Conservation (phyloP, 2,113 vertebrate genomes). For the Semicossyphus pulcher region DNA sequence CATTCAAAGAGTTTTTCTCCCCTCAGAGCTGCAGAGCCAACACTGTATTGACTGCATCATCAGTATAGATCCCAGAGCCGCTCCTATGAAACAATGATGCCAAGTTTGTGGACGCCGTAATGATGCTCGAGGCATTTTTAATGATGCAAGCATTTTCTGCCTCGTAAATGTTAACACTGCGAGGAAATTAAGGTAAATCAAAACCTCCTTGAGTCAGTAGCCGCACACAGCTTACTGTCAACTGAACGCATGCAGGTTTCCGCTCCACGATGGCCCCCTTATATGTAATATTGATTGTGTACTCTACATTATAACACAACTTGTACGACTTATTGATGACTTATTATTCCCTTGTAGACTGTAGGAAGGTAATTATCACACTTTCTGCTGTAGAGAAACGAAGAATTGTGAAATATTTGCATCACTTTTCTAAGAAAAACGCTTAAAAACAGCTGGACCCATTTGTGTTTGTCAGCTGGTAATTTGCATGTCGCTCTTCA, state of each 20-base stretch:
- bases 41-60: slow-evolving; percentile 15
- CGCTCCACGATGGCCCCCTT: neutral
- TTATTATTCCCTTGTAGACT: neutral
- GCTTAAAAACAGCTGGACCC: neutral
- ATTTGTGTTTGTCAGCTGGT: slow-evolving; percentile 26
- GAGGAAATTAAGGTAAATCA: slow-evolving; percentile 14
- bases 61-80: neutral
- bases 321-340: neutral
- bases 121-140: slow-evolving; percentile 10
- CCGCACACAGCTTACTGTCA: neutral
- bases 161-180: slow-evolving; percentile 9
- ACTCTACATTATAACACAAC: neutral
- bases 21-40: slow-evolving; percentile 10
- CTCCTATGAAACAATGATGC: slow-evolving; percentile 9
- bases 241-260: neutral
- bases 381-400: neutral
- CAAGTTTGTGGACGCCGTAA: slow-evolving; percentile 20
- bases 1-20: neutral
- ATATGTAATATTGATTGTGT: slow-evolving; percentile 1
- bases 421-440: neutral
- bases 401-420: neutral
- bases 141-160: slow-evolving; percentile 20
- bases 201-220: slow-evolving; percentile 6
- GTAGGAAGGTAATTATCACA: neutral
- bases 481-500: slow-evolving; percentile 42